These are phyloP conservation scores for Rhabdornis inornatus DNA, from an alignment of 2,113 vertebrate species.

Conservation along the genomic window DNA sequence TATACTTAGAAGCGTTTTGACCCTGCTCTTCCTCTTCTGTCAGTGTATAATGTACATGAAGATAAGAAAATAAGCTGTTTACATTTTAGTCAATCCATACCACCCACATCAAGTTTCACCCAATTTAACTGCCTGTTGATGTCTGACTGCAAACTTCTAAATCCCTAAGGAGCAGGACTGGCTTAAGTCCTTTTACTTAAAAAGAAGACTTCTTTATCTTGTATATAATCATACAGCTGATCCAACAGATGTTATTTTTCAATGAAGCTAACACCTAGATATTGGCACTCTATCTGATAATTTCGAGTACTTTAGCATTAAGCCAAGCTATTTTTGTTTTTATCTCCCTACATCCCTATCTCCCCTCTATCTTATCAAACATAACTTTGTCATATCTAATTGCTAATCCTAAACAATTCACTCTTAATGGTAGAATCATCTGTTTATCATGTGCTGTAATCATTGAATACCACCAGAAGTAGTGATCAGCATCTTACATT, in stretches of 20 bases:
- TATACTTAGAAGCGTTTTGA: not conserved
- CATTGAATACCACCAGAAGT: not conserved
- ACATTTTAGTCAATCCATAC: not conserved
- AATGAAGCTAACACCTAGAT: not conserved
- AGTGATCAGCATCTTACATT: not conserved
- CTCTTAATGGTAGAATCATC: not conserved
- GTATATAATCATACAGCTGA: not conserved
- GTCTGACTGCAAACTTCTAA: not conserved
- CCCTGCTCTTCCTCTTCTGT: not conserved
- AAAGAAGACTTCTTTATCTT: not conserved
- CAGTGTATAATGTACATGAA: not conserved
- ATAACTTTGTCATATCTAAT: not conserved
- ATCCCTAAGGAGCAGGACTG: not conserved
- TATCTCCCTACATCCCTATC: not conserved
- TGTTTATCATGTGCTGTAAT: not conserved
- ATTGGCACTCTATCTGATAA: not conserved
- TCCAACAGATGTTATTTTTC: not conserved
- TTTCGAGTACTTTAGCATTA: not conserved
- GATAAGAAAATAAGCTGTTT: not conserved
- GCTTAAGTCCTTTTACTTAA: not conserved
- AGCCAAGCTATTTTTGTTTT: not conserved
- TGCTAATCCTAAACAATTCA: not conserved
- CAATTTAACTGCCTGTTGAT: not conserved
- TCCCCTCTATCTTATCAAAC: not conserved
- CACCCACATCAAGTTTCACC: not conserved